Evolutionary conservation across 2,797 vertebrate species (phyloP).

Genomic region (Rhincodon typus): DNA sequence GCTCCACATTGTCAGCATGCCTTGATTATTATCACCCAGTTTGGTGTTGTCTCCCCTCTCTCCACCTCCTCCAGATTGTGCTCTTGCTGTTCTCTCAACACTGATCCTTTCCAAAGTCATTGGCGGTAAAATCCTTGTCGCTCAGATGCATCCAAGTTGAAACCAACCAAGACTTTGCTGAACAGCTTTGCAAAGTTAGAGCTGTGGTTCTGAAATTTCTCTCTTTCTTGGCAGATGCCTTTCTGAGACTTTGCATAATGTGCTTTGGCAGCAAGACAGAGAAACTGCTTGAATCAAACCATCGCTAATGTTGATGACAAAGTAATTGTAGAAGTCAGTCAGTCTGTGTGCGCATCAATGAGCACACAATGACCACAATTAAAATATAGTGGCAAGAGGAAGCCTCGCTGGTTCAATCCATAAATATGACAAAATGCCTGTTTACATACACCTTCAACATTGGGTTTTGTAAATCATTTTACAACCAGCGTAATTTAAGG

Average conservation of each 20-base stretch:
- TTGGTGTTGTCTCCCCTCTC: background rate
- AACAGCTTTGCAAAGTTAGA: too few relatives aligned
- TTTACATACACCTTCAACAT: background rate
- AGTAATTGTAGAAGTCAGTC: slow-evolving; percentile 47
- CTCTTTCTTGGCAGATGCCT: slow-evolving; percentile 14
- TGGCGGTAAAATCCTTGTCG: too few relatives aligned
- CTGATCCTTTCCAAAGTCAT: background rate
- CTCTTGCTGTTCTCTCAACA: background rate
- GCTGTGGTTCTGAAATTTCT: background rate
- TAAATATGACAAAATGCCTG: background rate
- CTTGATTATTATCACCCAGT: background rate
- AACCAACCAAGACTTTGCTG: background rate
- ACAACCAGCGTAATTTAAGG: background rate
- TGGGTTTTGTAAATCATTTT: too few relatives aligned
- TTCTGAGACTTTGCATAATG: slow-evolving; percentile 54
- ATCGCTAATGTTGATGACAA: slow-evolving; percentile 69
- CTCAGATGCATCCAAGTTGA: background rate
- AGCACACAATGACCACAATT: background rate
- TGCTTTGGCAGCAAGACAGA: slow-evolving; percentile 50
- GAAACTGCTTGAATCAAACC: slow-evolving; percentile 49
- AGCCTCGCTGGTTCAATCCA: background rate
- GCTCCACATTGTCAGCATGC: background rate
- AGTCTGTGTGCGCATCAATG: background rate
- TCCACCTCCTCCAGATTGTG: background rate
- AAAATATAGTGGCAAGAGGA: background rate